phyloP scores from a whole-genome alignment of 2,888 invertebrate genomes.

The Pyrochroa serraticornis region DNA sequence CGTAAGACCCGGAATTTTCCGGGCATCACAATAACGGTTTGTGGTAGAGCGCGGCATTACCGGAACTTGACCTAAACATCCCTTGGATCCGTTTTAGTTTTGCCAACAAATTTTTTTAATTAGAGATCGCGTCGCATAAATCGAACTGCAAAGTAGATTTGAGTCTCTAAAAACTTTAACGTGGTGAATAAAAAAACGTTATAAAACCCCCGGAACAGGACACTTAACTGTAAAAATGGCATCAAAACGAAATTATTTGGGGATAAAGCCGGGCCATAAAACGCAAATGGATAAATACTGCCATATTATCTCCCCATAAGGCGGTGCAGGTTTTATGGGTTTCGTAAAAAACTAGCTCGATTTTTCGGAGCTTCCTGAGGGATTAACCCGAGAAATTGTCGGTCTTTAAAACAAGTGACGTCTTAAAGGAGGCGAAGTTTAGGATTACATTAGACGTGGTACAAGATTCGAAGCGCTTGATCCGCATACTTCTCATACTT shows the following conservation, averaged over 20 bases:
- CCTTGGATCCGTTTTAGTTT: too few species aligned
- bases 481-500: conserved; percentile 1
- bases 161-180: too few species aligned
- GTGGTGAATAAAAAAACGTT: not conserved
- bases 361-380: not conserved
- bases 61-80: too few species aligned
- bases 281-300: not conserved
- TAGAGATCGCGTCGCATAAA: too few species aligned
- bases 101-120: too few species aligned
- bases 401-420: not conserved
- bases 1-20: too few species aligned
- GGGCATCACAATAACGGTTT: too few species aligned
- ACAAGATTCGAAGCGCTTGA: not conserved
- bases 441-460: not conserved
- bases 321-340: not conserved
- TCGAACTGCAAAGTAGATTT: too few species aligned
- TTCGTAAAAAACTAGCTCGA: not conserved
- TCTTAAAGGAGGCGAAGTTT: not conserved
- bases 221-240: not conserved
- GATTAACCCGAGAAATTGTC: not conserved
- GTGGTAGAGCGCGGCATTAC: too few species aligned
- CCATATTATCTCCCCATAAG: too few species aligned
- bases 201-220: not conserved
- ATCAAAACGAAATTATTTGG: conserved; percentile 2
- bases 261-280: not conserved